These are phyloP conservation scores for Cephalotes varians DNA, from an alignment of 2,888 invertebrate genomes.

Conservation along the genomic window DNA sequence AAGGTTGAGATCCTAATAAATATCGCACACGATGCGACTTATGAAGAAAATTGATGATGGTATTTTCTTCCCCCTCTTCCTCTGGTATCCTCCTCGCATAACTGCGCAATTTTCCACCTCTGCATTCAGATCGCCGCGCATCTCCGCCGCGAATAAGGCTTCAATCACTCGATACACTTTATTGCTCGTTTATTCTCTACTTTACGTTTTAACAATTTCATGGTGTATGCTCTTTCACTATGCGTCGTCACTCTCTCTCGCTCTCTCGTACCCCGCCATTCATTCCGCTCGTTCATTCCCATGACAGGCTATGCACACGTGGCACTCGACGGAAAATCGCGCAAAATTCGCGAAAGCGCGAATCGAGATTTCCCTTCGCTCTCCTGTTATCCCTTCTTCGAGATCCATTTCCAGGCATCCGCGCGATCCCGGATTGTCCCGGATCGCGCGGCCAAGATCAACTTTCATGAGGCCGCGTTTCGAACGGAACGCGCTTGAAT, in stretches of 20 bases:
- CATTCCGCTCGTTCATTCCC: constrained; percentile 6
- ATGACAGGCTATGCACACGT: neutral
- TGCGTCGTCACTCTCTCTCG: constrained; percentile 36
- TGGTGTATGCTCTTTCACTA: constrained; percentile 26
- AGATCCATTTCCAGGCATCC: neutral
- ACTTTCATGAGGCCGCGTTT: neutral
- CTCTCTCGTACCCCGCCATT: constrained; percentile 16
- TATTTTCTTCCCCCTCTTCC: neutral
- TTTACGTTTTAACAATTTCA: constrained; percentile 55
- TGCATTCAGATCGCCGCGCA: neutral
- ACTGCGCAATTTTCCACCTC: neutral
- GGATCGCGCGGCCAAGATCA: neutral
- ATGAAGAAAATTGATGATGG: neutral
- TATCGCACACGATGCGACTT: neutral
- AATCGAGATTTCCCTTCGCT: neutral
- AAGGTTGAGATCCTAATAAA: constrained; percentile 10
- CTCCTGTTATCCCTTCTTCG: neutral
- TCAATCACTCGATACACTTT: constrained; percentile 40
- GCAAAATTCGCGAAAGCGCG: neutral
- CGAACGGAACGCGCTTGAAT: neutral
- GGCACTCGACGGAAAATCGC: constrained; percentile 10
- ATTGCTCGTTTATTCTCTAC: constrained; percentile 62
- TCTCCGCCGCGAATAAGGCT: constrained; percentile 10
- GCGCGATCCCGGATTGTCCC: neutral
- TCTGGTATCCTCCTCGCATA: neutral